phyloP scores from a whole-genome alignment of 1,140 invertebrate species.

The Zaprionus kolodkinae region DNA sequence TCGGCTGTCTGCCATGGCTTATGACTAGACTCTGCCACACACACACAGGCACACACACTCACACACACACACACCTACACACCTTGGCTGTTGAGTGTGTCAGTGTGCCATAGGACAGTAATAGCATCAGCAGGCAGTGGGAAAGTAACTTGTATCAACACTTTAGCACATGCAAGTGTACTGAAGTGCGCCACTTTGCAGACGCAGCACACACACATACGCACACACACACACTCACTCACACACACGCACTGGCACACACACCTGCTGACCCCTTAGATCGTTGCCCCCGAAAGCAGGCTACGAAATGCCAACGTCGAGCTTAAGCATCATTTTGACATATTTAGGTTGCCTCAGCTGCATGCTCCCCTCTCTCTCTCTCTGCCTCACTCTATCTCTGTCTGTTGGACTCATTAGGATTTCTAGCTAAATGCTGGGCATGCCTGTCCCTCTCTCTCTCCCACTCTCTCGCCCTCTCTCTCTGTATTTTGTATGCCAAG shows the following conservation, averaged over 20 bases:
- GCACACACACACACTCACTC: conserved; percentile 22
- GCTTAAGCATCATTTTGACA: conserved; percentile 55
- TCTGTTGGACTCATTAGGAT: conserved; percentile 60
- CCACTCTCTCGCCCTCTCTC: no score
- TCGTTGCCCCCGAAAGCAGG: conserved; percentile 67
- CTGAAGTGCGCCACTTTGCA: conserved; percentile 68
- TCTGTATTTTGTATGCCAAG: conserved; percentile 23
- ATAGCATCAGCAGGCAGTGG: conserved; percentile 45
- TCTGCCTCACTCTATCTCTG: conserved; percentile 21
- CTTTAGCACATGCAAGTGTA: conserved; percentile 75
- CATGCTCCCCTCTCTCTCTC: not conserved
- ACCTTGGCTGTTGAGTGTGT: conserved; percentile 52
- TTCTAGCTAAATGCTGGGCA: conserved; percentile 67
- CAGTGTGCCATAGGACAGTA: conserved; percentile 66
- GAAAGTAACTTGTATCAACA: conserved; percentile 82
- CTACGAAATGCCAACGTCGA: conserved; percentile 65
- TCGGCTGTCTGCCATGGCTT: conserved; percentile 60
- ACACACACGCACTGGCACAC: not conserved
- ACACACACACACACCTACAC: conserved; percentile 20
- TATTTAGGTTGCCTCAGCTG: conserved; percentile 68
- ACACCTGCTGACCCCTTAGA: conserved; percentile 75
- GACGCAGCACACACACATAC: conserved; percentile 6
- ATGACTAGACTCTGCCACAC: conserved; percentile 44
- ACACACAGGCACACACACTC: conserved; percentile 3
- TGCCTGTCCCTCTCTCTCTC: no score